These are phyloP conservation scores for Sebastiscus albofasciatus DNA, from an alignment of 2,797 vertebrate species.

Conservation along the genomic window DNA sequence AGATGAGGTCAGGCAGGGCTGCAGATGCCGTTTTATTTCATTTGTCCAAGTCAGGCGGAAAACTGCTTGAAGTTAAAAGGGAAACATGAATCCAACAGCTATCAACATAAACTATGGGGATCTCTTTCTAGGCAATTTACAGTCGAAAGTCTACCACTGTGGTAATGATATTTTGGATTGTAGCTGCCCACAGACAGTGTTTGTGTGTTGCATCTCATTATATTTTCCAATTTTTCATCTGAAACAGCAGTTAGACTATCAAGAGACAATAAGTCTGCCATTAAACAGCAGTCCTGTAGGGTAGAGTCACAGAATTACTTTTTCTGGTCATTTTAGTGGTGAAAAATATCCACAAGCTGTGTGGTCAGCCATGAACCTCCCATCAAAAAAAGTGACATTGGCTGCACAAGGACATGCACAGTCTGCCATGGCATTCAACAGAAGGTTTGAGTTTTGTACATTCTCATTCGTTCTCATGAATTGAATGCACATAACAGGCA, in stretches of 20 bases:
- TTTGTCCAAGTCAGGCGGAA: not conserved
- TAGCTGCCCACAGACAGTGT: not conserved
- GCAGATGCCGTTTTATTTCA: not conserved
- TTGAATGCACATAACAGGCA: not conserved
- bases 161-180: not conserved
- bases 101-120: not conserved
- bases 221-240: not conserved
- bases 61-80: not conserved
- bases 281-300: not conserved
- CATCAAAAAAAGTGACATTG: not conserved
- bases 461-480: not conserved
- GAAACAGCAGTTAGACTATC: not conserved
- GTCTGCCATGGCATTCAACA: not conserved
- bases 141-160: not conserved
- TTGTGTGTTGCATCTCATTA: not conserved
- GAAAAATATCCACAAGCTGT: not conserved
- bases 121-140: not conserved
- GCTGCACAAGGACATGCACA: not conserved
- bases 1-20: slow-evolving; percentile 85
- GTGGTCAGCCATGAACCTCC: not conserved
- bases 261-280: not conserved
- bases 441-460: not conserved
- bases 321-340: not conserved
- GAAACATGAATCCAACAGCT: not conserved
- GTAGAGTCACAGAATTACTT: not conserved